Percentiles rank a stretch among this genome's conserved stretches.
Evolutionary conservation across 2,797 vertebrate species (phyloP).

Genomic region (Brachyalestes nurse): DNA sequence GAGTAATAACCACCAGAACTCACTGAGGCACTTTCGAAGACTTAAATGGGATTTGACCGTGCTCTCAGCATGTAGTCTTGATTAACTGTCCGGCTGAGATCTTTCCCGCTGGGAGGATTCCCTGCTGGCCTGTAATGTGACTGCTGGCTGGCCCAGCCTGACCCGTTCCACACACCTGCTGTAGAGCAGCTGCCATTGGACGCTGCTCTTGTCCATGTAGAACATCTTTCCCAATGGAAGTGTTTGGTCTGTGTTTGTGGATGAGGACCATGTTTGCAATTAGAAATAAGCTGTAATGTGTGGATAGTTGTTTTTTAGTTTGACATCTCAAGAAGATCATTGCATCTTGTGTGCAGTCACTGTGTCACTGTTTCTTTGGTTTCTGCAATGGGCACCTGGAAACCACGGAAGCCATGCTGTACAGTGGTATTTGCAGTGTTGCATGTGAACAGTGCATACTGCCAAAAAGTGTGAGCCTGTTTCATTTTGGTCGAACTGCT

Average conservation of each 20-base stretch:
- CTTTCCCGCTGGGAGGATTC: slow-evolving; percentile 11
- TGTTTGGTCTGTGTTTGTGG: slow-evolving; percentile 6
- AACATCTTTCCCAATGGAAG: background rate
- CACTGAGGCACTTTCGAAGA: slow-evolving; percentile 5
- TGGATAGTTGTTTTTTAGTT: background rate
- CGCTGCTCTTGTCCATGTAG: background rate
- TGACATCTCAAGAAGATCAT: background rate
- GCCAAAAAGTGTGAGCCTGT: slow-evolving; percentile 2
- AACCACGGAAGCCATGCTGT: background rate
- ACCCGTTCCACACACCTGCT: slow-evolving; percentile 11
- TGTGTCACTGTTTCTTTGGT: background rate
- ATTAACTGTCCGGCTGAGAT: slow-evolving; percentile 13
- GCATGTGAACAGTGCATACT: slow-evolving; percentile 24
- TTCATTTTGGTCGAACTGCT: slow-evolving; percentile 9
- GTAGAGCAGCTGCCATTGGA: background rate
- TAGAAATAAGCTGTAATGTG: background rate
- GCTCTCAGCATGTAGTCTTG: slow-evolving; percentile 21
- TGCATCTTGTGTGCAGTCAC: background rate
- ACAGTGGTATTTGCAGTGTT: background rate
- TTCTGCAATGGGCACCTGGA: slow-evolving; percentile 2
- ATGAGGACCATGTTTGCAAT: background rate
- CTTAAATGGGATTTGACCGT: slow-evolving; percentile 15
- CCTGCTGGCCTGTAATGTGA: background rate
- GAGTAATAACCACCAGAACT: background rate
- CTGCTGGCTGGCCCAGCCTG: background rate